Evolutionary conservation across 2,113 vertebrate species (phyloP), one percentile per base, ranked within the genome.

Genomic region (Zosterops pallidus): DNA sequence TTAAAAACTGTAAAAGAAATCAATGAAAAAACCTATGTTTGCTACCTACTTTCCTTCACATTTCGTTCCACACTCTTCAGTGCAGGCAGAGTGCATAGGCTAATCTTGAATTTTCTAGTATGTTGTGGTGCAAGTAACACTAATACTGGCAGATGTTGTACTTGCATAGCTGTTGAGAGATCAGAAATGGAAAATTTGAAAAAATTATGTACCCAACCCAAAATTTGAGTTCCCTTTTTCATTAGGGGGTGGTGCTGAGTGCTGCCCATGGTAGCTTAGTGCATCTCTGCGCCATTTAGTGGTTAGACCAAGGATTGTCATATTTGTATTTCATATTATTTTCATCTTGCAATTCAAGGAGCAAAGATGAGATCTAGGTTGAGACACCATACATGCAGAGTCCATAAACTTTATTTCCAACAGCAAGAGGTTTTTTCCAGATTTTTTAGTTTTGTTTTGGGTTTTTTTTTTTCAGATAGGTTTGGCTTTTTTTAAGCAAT

Each of bases 261-360:
- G 35, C 33, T 28, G 13, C 25, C 52, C 9, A 6, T 26, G 3
- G 3, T 5, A 47, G 12, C 12, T 8, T 11, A 44, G 44, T 1
- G 5, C 1, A 0, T 22, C 23, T 75, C 67, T 65, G 29, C 44
- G 42, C 50, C 0, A 2, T 81, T 44, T 25, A 29, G 9, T 50
- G 41, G 11, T 50, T 53, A 46, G n/a, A 49, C 9, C 50, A 62
- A 70, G 39, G 55, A 41, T 17, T 67, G 44, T 49, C 35, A 31
- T 72, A 37, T 28, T 60, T 52, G 35, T 39, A 20, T n/a, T 86
- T 76, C 25, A 20, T 11, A 14, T 39, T 49, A 31, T 46, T 74
- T 72, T 53, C 31, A 35, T 42, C 42, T 75, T 70, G 25, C 42
- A 62, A 33, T 44, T 71, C 47, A 59, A 75, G 52, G 24, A 68